Percentiles rank a stretch among this genome's conserved stretches.
These are phyloP conservation scores for Probosciger aterrimus DNA, from an alignment of 2,113 vertebrate species.

Conservation along the genomic window DNA sequence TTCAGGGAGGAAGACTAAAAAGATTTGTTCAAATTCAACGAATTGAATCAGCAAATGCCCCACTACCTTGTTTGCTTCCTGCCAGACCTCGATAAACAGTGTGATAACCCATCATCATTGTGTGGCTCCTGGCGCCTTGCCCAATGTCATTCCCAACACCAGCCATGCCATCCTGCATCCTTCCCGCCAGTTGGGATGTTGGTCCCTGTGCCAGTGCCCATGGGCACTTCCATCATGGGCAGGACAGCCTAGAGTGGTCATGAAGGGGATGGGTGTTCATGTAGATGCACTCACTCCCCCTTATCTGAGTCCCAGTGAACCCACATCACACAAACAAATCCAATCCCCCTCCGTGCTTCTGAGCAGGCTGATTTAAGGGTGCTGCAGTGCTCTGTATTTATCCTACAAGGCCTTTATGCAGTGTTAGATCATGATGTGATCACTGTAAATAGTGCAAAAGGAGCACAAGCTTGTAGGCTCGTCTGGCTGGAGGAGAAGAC, in stretches of 20 bases:
- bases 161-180: rapidly evolving
- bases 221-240: rapidly evolving
- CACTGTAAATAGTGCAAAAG: background rate
- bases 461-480: background rate
- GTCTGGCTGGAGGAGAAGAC: rapidly evolving
- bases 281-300: background rate
- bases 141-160: rapidly evolving
- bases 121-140: background rate
- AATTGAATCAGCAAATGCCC: slow-evolving; percentile 39
- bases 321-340: background rate
- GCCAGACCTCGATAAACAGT: background rate
- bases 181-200: background rate
- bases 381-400: background rate
- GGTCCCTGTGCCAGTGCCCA: background rate
- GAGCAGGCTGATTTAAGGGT: background rate
- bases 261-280: rapidly evolving
- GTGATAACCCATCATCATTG: background rate
- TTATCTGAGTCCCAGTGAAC: background rate
- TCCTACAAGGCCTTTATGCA: background rate
- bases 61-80: slow-evolving; percentile 25
- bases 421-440: background rate
- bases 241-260: rapidly evolving
- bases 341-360: background rate
- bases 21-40: slow-evolving; percentile 34
- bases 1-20: background rate